Base-by-base conservation (phyloP, 1,140 invertebrate species). In the Ostrea denselamellosa region DNA sequence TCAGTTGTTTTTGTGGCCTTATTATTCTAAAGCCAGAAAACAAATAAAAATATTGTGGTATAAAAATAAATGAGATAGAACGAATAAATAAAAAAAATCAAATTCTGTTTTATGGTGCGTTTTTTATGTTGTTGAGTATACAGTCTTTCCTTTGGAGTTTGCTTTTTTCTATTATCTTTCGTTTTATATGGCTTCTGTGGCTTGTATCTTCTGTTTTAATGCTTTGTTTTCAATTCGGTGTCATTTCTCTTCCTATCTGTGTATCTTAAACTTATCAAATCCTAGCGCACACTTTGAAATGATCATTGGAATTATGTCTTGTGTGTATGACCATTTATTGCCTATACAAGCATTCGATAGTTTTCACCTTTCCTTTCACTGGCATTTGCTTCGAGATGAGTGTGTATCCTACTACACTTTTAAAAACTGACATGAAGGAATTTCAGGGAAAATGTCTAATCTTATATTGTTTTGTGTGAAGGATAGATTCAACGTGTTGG, bases 101-200 rank as follows among this genome's bases (percentile, higher is more conserved):
- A n/a, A n/a, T 99, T 99, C 95, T 98, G 99, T 96, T 99, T 99
- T 94, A 97, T n/a, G n/a, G n/a, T n/a, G n/a, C n/a, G n/a, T n/a
- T n/a, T n/a, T n/a, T n/a, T n/a, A n/a, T n/a, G n/a, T 99, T 92
- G 99, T 99, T 95, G 98, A 91, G 97, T 97, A 54, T 96, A 99
- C 89, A 99, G 98, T 90, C 96, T n/a, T n/a, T n/a, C n/a, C 99
- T 87, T 95, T 99, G 90, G 99, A 99, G 95, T 96, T 99, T 92
- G 97, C 97, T 90, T 96, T 99, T 71, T 97, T 99, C 91, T 96
- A 98, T 19, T 95, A 98, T 98, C 22, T 99, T 99, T 96, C 96
- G 99, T 96, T 97, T 99, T 98, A 98, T 99, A 96, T 96, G 97
- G 96, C 19, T 17, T 58, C 56, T 17, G 19, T 58, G 56, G 2